These are phyloP conservation scores for Reinhardtius hippoglossoides DNA, from an alignment of 2,113 vertebrate genomes.

Conservation along the genomic window DNA sequence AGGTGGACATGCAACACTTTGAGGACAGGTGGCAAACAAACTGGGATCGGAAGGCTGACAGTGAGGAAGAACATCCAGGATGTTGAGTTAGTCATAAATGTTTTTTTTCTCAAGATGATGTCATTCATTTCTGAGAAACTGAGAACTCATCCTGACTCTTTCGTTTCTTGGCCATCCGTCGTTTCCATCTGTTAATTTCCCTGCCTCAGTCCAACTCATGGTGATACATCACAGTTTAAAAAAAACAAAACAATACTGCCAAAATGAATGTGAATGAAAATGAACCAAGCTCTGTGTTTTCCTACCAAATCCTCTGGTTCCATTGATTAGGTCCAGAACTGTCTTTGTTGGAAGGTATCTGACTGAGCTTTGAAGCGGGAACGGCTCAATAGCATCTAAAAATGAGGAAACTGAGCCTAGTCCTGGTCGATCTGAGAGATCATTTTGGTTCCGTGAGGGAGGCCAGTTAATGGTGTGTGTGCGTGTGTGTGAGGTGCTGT, in stretches of 20 bases:
- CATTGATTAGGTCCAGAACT: slow-evolving; percentile 27
- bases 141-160: slow-evolving; percentile 15
- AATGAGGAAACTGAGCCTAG: slow-evolving; percentile 39
- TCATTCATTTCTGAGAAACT: not conserved
- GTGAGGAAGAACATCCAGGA: not conserved
- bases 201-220: not conserved
- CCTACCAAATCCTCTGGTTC: not conserved
- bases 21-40: slow-evolving; percentile 38
- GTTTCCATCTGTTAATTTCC: slow-evolving; percentile 42
- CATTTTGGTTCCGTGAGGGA: slow-evolving; percentile 46
- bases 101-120: not conserved
- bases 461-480: slow-evolving; percentile 35
- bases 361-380: slow-evolving; percentile 23
- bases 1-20: slow-evolving; percentile 7
- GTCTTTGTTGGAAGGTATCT: slow-evolving; percentile 6
- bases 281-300: slow-evolving; percentile 23
- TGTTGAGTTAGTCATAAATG: not conserved
- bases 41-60: not conserved
- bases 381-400: slow-evolving; percentile 1
- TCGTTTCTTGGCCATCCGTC: slow-evolving; percentile 1
- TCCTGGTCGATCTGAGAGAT: slow-evolving; percentile 29
- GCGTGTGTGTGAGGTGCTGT: slow-evolving; percentile 39
- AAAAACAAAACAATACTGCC: slow-evolving; percentile 11
- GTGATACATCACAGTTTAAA: slow-evolving; percentile 33
- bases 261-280: slow-evolving; percentile 11